Evolutionary conservation across 2,797 vertebrate species (phyloP).

Genomic region (Galagoides demidoff): DNA sequence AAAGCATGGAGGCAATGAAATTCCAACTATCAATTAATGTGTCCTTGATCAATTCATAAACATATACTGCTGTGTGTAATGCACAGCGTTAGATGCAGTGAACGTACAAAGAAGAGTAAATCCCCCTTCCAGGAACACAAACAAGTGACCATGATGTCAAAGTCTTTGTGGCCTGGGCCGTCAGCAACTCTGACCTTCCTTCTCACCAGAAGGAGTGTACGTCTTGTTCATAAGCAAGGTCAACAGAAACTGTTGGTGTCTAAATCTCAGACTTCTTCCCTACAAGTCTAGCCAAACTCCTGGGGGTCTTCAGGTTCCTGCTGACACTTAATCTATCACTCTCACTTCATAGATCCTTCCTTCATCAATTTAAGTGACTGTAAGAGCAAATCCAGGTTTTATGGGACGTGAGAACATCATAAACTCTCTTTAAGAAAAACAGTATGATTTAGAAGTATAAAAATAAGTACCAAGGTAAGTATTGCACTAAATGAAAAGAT

Average conservation of each 20-base stretch:
- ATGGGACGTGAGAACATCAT: not conserved
- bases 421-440: not conserved
- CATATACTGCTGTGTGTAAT: not conserved
- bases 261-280: not conserved
- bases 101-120: not conserved
- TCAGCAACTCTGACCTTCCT: not conserved
- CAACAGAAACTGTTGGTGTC: not conserved
- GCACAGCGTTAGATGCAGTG: not conserved
- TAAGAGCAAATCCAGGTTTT: not conserved
- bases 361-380: not conserved
- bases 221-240: not conserved
- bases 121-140: not conserved
- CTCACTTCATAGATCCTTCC: not conserved
- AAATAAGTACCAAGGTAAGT: not conserved
- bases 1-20: not conserved
- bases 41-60: not conserved
- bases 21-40: not conserved
- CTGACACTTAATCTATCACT: not conserved
- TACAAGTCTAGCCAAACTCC: not conserved
- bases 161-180: no score
- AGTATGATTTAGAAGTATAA: not conserved
- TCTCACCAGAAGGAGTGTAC: not conserved
- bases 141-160: not conserved
- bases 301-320: not conserved
- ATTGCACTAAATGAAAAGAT: conserved; percentile 1